Percentiles rank a stretch among this genome's conserved stretches.
These are phyloP conservation scores for Probaryconus sp. DNA, from an alignment of 1,140 invertebrate genomes.

Conservation along the genomic window DNA sequence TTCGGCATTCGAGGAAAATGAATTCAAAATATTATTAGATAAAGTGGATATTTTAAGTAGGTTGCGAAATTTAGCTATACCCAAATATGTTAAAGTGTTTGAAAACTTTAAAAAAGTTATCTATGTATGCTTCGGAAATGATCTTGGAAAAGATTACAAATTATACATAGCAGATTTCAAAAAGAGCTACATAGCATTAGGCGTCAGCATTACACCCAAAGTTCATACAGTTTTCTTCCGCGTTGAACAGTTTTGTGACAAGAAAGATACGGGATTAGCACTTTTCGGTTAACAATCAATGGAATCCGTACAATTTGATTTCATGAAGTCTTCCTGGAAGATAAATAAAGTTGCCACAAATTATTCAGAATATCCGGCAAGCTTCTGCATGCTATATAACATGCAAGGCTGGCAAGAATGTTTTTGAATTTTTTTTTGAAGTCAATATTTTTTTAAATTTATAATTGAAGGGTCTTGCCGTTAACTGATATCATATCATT, in stretches of 20 bases:
- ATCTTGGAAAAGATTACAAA: slow-evolving; percentile 3
- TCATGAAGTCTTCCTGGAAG: slow-evolving; percentile 7
- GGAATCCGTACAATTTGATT: slow-evolving; percentile 29
- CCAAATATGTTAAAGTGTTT: slow-evolving; percentile 13
- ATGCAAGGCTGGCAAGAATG: too few species aligned
- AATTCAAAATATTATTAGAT: slow-evolving; percentile 29
- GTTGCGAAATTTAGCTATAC: not conserved
- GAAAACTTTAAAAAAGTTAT: slow-evolving; percentile 24
- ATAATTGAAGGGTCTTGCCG: too few species aligned
- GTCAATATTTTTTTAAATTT: too few species aligned
- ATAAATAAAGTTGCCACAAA: slow-evolving; percentile 18
- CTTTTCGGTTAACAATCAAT: slow-evolving; percentile 26
- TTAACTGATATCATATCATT: too few species aligned
- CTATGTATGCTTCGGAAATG: slow-evolving; percentile 20
- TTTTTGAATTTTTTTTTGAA: too few species aligned
- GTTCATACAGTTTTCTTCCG: slow-evolving; percentile 38
- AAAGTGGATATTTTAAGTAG: slow-evolving; percentile 16
- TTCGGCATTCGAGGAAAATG: slow-evolving; percentile 31
- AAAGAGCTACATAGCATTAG: slow-evolving; percentile 22
- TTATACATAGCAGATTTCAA: slow-evolving; percentile 15
- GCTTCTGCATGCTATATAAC: not conserved
- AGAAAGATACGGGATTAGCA: slow-evolving; percentile 13
- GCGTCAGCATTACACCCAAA: slow-evolving; percentile 22
- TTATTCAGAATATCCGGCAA: slow-evolving; percentile 8
- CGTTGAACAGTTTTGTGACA: slow-evolving; percentile 30